Base-by-base conservation (phyloP, 2,113 vertebrate species). In the Aviceda subcristata region DNA sequence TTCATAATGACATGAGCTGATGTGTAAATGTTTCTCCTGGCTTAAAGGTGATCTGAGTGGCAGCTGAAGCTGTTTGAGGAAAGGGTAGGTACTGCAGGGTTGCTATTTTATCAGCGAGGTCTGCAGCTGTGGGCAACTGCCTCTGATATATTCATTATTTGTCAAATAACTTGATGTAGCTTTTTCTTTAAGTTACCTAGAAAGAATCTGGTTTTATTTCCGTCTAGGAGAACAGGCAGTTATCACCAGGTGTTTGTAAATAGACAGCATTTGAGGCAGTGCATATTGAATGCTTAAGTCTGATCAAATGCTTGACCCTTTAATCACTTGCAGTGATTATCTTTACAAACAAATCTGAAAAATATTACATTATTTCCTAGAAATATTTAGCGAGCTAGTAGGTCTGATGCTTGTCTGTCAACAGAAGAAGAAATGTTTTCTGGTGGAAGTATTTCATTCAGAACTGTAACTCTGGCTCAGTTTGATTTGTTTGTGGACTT, bases 91-190 rank as follows among this genome's bases (percentile, higher is more conserved):
- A 12, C 15, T 46, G 12, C 39, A 41, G 63, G 8, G 10, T 57
- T 57, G 46, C 45, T 4, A 11, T 7, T 43, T 51, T 74, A 16
- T 15, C 11, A 46, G 36, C 0, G 2, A 30, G 16, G 11, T 50
- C 43, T 59, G n/a, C 59, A 74, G 72, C 67, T 0, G 0, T 23
- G n/a, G 51, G 13, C 4, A 1, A 2, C 55, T 34, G 55, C 24
- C 32, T 55, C 29, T 22, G n/a, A 2, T 39, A 39, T 32, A n/a
- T 8, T 32, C 2, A 16, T 55, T 77, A 38, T 20, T 55, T 82
- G 20, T n/a, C 19, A 4, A 12, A 12, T 22, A 22, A 34, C 27
- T 51, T 17, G 18, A 78, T 36, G 13, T 51, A 26, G 27, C 4
- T 1, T 51, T 57, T 55, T 18, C 14, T 41, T 79, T 11, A 7